Evolutionary conservation across 2,888 invertebrate genomes (phyloP).

Genomic region (Frankliniella intonsa): DNA sequence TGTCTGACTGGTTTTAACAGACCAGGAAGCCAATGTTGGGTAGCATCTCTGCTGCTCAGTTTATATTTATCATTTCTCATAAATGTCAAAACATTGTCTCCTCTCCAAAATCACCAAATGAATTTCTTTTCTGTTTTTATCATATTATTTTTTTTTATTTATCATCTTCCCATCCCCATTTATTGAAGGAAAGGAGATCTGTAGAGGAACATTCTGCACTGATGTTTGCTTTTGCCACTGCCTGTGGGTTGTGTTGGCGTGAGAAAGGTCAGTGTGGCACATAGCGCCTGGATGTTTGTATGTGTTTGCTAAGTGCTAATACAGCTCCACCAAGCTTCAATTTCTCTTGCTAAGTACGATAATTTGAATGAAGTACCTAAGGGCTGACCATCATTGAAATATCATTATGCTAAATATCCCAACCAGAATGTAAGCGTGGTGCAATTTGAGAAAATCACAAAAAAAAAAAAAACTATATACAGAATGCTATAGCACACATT

Average conservation of each 20-base stretch:
- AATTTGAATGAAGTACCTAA: slow-evolving; percentile 16
- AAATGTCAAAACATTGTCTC: slow-evolving; percentile 33
- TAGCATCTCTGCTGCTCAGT: slow-evolving; percentile 19
- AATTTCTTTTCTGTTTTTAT: slow-evolving; percentile 36
- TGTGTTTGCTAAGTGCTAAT: slow-evolving; percentile 28
- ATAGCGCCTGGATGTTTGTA: slow-evolving; percentile 29
- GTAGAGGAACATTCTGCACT: slow-evolving; percentile 27
- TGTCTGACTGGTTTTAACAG: background rate
- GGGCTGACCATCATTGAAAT: slow-evolving; percentile 27
- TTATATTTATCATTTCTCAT: slow-evolving; percentile 20
- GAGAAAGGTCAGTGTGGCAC: slow-evolving; percentile 21
- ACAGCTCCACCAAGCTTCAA: slow-evolving; percentile 28
- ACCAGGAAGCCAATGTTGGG: slow-evolving; percentile 13
- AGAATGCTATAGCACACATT: slow-evolving; percentile 37
- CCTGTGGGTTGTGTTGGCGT: slow-evolving; percentile 25
- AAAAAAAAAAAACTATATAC: slow-evolving; percentile 33
- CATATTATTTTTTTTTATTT: slow-evolving; percentile 33
- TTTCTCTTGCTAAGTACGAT: slow-evolving; percentile 25
- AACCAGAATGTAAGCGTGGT: slow-evolving; percentile 32
- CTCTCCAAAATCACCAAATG: slow-evolving; percentile 35
- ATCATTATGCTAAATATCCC: slow-evolving; percentile 33
- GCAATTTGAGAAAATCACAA: slow-evolving; percentile 30
- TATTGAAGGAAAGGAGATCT: slow-evolving; percentile 32
- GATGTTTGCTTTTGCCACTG: slow-evolving; percentile 24
- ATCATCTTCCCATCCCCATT: slow-evolving; percentile 32